A percentile compares a stretch with the other conserved stretches of the same genome.
phyloP scores from a whole-genome alignment of 2,888 invertebrate species.

The Sceliomorpha sp. region DNA sequence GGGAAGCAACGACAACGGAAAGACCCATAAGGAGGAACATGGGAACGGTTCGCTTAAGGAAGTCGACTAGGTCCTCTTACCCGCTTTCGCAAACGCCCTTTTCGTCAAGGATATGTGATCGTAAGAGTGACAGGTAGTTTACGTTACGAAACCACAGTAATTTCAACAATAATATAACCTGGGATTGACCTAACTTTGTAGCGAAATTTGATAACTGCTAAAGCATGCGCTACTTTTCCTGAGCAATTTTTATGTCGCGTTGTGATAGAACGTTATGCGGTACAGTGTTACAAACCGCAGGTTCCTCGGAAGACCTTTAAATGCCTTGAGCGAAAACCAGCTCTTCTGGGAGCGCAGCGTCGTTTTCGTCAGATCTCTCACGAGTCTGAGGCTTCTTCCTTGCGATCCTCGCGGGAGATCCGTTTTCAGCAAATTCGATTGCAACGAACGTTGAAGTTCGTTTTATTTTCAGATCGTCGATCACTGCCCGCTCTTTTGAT shows the following conservation, averaged over 20 bases:
- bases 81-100: conserved; percentile 55
- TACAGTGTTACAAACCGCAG: conserved; percentile 46
- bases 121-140: conserved; percentile 33
- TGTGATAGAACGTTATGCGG: too few species aligned
- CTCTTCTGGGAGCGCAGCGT: conserved; percentile 17
- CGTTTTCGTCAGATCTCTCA: conserved; percentile 45
- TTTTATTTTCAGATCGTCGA: conserved; percentile 1
- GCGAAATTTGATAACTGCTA: too few species aligned
- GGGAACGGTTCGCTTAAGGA: conserved; percentile 72
- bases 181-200: too few species aligned
- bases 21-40: conserved; percentile 75
- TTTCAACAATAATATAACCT: too few species aligned
- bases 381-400: conserved; percentile 46
- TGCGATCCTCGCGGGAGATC: conserved; percentile 18
- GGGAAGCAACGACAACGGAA: conserved; percentile 80
- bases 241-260: background rate
- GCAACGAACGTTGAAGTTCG: conserved; percentile 3
- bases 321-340: conserved; percentile 17
- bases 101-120: conserved; percentile 42
- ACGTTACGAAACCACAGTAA: conserved; percentile 33
- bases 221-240: background rate
- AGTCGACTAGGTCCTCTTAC: conserved; percentile 54
- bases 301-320: conserved; percentile 52
- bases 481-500: background rate
- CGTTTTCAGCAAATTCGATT: conserved; percentile 2